phyloP scores from a whole-genome alignment of 2,113 vertebrate species.

The Bubo bubo region DNA sequence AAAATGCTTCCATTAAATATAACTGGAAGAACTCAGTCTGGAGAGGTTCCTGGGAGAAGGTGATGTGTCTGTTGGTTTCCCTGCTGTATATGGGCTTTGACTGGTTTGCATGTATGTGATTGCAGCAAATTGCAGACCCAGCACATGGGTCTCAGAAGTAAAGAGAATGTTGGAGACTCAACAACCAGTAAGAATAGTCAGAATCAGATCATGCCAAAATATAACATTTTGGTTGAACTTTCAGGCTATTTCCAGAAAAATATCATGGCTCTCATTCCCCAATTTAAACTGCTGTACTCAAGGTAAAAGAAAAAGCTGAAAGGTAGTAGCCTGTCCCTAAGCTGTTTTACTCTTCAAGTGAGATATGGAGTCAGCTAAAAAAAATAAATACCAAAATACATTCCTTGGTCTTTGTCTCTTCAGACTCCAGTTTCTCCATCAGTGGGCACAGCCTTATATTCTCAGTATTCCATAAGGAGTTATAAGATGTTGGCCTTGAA shows the following conservation, averaged over 20 bases:
- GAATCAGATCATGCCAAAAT: not conserved
- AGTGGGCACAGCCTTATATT: not conserved
- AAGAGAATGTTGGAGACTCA: not conserved
- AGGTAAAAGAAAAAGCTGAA: not conserved
- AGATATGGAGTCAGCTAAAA: not conserved
- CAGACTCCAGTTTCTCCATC: not conserved
- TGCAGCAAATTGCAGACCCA: not conserved
- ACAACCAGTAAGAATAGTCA: not conserved
- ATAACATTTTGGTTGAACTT: not conserved
- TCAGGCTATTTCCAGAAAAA: not conserved
- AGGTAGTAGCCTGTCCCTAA: not conserved
- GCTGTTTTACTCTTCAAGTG: not conserved
- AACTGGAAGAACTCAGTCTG: not conserved
- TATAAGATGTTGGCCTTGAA: not conserved
- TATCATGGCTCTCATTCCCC: not conserved
- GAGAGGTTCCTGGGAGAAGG: not conserved
- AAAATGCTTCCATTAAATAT: not conserved
- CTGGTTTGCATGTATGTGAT: not conserved
- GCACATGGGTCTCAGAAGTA: not conserved
- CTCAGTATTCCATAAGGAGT: not conserved
- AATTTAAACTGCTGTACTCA: not conserved
- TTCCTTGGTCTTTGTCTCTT: not conserved
- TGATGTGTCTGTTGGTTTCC: not conserved
- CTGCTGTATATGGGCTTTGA: not conserved
- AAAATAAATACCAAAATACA: not conserved